phyloP scores from a whole-genome alignment of 2,113 vertebrate species.

The Apeltes quadracus region DNA sequence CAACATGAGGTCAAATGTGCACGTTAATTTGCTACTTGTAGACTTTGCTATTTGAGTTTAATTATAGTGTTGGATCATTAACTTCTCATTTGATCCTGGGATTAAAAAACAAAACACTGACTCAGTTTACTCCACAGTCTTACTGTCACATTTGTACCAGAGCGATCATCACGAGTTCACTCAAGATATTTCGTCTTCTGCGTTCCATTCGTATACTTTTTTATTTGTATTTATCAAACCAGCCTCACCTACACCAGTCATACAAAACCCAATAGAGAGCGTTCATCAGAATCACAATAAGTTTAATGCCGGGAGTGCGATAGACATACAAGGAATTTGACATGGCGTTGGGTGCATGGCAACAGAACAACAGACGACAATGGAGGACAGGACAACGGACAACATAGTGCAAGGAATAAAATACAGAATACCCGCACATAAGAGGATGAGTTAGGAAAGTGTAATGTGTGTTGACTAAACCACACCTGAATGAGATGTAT shows the following conservation, averaged over 20 bases:
- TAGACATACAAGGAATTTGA: too few relatives aligned
- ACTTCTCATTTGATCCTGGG: not conserved
- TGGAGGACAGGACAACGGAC: too few relatives aligned
- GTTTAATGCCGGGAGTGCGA: too few relatives aligned
- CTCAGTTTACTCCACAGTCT: not conserved
- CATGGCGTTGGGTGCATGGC: too few relatives aligned
- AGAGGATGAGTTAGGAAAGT: not conserved
- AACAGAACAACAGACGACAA: too few relatives aligned
- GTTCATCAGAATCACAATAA: too few relatives aligned
- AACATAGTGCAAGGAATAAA: too few relatives aligned
- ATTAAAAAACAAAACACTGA: not conserved
- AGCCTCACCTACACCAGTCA: not conserved
- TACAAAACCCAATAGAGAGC: not conserved
- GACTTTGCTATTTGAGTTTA: not conserved
- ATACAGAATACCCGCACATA: not conserved
- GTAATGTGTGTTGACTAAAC: conserved; percentile 26
- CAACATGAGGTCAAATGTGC: conserved; percentile 15
- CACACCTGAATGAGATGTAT: conserved; percentile 32
- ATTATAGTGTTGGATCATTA: not conserved
- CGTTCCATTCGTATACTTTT: not conserved
- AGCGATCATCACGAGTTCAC: not conserved
- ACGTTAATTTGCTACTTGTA: conserved; percentile 15
- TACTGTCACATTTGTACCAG: not conserved
- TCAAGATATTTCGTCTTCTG: not conserved
- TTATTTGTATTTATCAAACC: not conserved